Evolutionary conservation across 2,888 invertebrate species (phyloP).

Genomic region (Caenorhabditis macrosperma): DNA sequence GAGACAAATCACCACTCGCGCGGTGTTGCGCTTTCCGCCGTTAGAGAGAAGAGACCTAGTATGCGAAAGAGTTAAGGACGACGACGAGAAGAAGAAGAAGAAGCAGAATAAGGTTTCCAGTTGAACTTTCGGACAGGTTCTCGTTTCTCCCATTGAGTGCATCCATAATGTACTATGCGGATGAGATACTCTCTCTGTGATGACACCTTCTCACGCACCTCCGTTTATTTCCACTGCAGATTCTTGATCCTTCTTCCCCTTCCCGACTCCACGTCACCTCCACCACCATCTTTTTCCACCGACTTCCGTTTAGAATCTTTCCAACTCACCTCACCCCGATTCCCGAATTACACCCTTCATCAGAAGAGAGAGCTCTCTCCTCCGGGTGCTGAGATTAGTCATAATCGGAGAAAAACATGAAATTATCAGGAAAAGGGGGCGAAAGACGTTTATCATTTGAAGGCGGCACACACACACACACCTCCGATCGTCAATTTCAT

Average conservation of each 20-base stretch:
- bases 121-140: conserved; percentile 38
- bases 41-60: conserved; percentile 13
- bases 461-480: background rate
- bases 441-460: conserved; percentile 8
- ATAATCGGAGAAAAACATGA: conserved; percentile 2
- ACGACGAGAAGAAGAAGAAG: conserved; percentile 22
- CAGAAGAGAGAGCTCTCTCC: background rate
- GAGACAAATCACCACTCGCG: conserved; percentile 34
- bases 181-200: conserved; percentile 8
- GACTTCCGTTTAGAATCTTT: conserved; percentile 24
- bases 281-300: background rate
- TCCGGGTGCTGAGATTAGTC: background rate
- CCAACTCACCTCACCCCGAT: conserved; percentile 3
- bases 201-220: conserved; percentile 23
- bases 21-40: conserved; percentile 55
- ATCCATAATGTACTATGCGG: background rate
- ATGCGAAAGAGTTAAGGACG: conserved; percentile 10
- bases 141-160: background rate
- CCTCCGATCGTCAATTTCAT: background rate
- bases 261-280: conserved; percentile 35
- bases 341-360: background rate
- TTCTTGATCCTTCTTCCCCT: conserved; percentile 29
- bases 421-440: conserved; percentile 17
- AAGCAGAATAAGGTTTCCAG: background rate
- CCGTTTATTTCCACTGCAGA: conserved; percentile 4